Evolutionary conservation across 2,888 invertebrate species (phyloP).

Genomic region (Melangyna quadrimaculata): DNA sequence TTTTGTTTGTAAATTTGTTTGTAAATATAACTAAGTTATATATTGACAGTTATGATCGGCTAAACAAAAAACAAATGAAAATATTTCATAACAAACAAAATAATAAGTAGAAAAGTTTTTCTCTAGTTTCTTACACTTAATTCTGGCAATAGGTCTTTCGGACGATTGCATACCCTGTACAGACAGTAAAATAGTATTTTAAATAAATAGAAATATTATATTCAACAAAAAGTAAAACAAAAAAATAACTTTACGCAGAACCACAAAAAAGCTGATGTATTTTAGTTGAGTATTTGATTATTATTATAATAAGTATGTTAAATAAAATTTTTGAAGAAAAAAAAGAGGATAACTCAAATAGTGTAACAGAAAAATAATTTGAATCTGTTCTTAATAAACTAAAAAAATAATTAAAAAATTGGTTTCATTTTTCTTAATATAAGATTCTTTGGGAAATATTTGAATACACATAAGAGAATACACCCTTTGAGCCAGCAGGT

Average conservation of each 20-base stretch:
- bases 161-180: constrained; percentile 57
- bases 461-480: too few species aligned
- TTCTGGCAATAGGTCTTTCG: constrained; percentile 31
- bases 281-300: constrained; percentile 58
- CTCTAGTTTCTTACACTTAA: constrained; percentile 68
- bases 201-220: constrained; percentile 45
- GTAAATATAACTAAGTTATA: constrained; percentile 5
- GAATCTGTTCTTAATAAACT: constrained; percentile 66
- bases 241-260: constrained; percentile 9
- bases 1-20: background rate
- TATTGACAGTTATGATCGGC: constrained; percentile 8
- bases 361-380: constrained; percentile 57
- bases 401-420: constrained; percentile 26
- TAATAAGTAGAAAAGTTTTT: constrained; percentile 29
- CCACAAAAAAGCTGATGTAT: constrained; percentile 30
- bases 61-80: background rate
- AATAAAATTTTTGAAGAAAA: constrained; percentile 33
- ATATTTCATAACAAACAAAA: constrained; percentile 33
- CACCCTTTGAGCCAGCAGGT: too few species aligned
- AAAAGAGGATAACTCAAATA: constrained; percentile 15
- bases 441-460: too few species aligned
- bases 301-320: constrained; percentile 51
- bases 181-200: constrained; percentile 40
- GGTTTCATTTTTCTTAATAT: constrained; percentile 31
- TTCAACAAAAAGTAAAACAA: constrained; percentile 24